Evolutionary conservation across 2,113 vertebrate genomes (phyloP).

Genomic region (Microcebus griseorufus): DNA sequence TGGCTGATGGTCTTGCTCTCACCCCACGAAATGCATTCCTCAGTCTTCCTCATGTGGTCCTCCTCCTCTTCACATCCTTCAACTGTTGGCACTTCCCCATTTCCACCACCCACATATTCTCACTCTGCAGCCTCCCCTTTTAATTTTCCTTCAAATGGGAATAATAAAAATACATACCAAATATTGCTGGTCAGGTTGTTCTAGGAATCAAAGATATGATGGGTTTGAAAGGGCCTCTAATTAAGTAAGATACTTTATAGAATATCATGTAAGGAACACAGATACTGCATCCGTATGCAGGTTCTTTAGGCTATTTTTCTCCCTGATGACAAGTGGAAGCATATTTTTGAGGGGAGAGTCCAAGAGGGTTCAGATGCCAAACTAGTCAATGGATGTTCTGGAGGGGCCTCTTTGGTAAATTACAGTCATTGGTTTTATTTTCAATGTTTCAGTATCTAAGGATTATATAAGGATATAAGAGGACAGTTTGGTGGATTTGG

Average conservation of each 20-base stretch:
- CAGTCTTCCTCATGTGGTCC: fast-evolving
- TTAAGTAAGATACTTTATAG: background rate
- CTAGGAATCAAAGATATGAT: background rate
- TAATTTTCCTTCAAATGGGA: background rate
- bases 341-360: background rate
- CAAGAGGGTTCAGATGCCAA: background rate
- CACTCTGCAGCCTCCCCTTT: background rate
- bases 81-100: too few relatives aligned
- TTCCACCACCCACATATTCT: background rate
- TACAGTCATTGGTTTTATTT: background rate
- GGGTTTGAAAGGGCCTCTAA: background rate
- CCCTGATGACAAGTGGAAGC: background rate
- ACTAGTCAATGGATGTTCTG: background rate
- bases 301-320: background rate
- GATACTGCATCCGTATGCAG: background rate
- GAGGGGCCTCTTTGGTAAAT: background rate
- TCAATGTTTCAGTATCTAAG: background rate
- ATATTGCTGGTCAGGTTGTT: background rate
- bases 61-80: background rate
- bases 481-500: background rate
- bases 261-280: background rate
- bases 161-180: background rate
- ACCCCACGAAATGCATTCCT: fast-evolving
- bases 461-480: background rate
- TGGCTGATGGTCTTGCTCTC: background rate